Evolutionary conservation across 1,140 invertebrate species (phyloP).

Genomic region (Globodera ellingtonae): DNA sequence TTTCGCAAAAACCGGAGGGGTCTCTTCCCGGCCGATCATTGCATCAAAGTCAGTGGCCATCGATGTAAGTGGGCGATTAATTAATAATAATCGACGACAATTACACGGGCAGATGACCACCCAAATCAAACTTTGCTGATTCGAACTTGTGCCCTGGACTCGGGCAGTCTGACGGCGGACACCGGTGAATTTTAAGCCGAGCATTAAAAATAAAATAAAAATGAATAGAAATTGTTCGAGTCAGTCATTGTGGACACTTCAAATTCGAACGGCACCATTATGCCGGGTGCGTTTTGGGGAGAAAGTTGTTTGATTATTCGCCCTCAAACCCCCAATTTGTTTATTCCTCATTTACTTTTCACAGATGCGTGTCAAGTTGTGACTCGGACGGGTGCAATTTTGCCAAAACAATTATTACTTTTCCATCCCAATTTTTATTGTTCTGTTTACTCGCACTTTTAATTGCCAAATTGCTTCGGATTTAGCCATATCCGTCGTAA

Average conservation of each 20-base stretch:
- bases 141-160: conserved; percentile 70
- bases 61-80: conserved; percentile 72
- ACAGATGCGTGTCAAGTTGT: conserved; percentile 64
- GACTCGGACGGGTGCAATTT: conserved; percentile 61
- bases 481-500: neutral
- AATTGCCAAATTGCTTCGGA: conserved; percentile 14
- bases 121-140: conserved; percentile 65
- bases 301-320: too few species aligned
- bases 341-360: conserved; percentile 11
- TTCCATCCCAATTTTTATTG: conserved; percentile 20
- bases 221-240: conserved; percentile 66
- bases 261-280: conserved; percentile 66
- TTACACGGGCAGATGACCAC: conserved; percentile 53
- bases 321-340: neutral
- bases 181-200: conserved; percentile 48
- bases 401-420: neutral
- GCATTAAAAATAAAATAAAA: conserved; percentile 4
- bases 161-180: conserved; percentile 65
- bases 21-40: conserved; percentile 91
- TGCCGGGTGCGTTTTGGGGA: conserved; percentile 63
- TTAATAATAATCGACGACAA: neutral
- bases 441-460: neutral
- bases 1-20: conserved; percentile 86
- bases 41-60: conserved; percentile 86
- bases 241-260: conserved; percentile 68